Evolutionary conservation across 2,113 vertebrate genomes (phyloP), one percentile per base, ranked within the genome.

Genomic region (Petrocephalus microphthalmus): DNA sequence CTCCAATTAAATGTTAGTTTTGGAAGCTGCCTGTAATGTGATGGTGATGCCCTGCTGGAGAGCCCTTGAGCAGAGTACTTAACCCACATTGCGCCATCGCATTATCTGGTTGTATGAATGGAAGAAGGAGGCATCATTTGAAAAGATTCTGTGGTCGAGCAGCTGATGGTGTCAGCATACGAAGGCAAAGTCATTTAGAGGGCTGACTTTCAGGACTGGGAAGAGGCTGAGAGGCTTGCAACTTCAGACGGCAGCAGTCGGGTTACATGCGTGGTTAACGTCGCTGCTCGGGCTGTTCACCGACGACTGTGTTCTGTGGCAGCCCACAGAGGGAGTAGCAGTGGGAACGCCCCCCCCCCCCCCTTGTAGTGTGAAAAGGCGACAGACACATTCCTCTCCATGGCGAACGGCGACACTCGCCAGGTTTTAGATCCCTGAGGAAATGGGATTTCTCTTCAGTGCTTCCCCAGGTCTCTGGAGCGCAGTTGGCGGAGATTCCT

Each of bases 401-500:
- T 47, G 49, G 22, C 51, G 20, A 84, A 52, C 5, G 82, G 82
- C 11, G 45, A 52, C 42, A 25, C 49, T 51, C 82, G 13, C 33
- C 11, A 11, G 82, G 17, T 49, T 85, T 33, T 33, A 56, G 11
- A 33, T 52, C 60, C 33, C 74, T 10, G 37, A 17, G 84, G 56
- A 88, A 53, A 5, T 37, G 57, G 60, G 67, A 85, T 85, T 88
- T 29, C 53, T 33, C 45, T 25, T 47, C 25, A 5, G 42, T 45
- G 7, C 19, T 83, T 85, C 47, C 85, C 51, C 67, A 13, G 45
- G 60, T 51, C 85, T 33, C 64, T 87, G 87, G n/a, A n/a, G n/a
- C n/a, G 87, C 81, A 60, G 78, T 51, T 2, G 60, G 52, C n/a
- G 52, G 15, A 13, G 82, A 64, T 88, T 85, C 88, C 88, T 60